These are phyloP conservation scores for Leptobrachium leishanense DNA, from an alignment of 2,113 vertebrate genomes.

Conservation along the genomic window DNA sequence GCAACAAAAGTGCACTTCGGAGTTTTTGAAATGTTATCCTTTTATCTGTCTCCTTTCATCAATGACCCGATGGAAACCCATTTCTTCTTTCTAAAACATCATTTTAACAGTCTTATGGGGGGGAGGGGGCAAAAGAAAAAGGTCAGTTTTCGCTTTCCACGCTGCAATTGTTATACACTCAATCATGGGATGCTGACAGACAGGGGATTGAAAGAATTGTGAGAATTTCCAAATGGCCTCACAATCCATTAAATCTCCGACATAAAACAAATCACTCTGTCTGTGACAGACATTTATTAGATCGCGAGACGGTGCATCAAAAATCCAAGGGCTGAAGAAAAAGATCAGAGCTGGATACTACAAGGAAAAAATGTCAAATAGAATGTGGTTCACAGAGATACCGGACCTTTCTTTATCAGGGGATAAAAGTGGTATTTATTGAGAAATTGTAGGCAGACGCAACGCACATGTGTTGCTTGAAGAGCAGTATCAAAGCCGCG, in stretches of 20 bases:
- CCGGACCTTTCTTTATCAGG: constrained; percentile 9
- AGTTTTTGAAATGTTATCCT: background rate
- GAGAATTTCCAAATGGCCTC: constrained; percentile 7
- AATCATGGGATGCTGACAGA: background rate
- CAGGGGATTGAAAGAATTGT: background rate
- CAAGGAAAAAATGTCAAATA: constrained; percentile 16
- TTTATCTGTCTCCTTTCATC: background rate
- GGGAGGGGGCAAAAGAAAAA: background rate
- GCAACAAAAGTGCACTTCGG: too few species aligned
- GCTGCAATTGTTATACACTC: background rate
- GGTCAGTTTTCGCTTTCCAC: background rate
- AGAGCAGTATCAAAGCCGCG: too few species aligned
- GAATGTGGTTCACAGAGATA: background rate
- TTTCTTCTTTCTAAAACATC: background rate
- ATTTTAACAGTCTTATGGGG: background rate
- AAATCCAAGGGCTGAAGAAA: background rate
- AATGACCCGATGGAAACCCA: background rate
- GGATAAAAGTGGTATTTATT: constrained; percentile 13
- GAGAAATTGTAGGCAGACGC: too few species aligned
- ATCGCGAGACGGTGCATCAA: background rate
- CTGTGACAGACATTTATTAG: background rate
- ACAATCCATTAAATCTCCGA: background rate
- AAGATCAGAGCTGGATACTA: background rate
- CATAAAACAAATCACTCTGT: constrained; percentile 18
- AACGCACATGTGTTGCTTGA: too few species aligned